Base-by-base conservation (phyloP, 2,888 invertebrate species). In the Caenorhabditis panamensis region DNA sequence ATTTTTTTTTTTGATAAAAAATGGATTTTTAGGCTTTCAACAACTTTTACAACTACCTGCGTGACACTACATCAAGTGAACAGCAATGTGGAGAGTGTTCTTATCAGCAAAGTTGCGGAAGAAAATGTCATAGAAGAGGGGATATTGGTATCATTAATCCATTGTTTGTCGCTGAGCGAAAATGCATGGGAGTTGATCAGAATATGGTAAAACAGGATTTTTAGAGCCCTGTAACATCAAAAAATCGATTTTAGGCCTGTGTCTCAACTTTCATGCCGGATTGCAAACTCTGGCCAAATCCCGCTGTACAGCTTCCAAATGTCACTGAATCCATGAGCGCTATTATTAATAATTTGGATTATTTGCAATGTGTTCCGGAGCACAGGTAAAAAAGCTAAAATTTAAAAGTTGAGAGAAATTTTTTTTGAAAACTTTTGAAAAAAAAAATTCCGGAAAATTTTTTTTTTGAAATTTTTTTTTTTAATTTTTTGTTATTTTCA, bases 241-340 rank as follows among this genome's bases (percentile, higher is more conserved):
- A 4, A 26, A 24, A 31, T 31, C n/a, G 26, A 41, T 24, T 37
- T 41, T 49, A 79, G 69, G 87, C 89, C 2, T 90, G 89, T 47
- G 88, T 86, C 20, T 89, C 88, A 16, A 83, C 82, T 11, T 86
- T 75, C 66, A 62, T 72, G 66, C 79, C 69, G 2, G 80, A 83
- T 56, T 90, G 90, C 81, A 87, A 85, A 56, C 71, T 90, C 13
- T 90, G 90, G 90, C 90, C 90, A 16, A 90, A 90, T 63, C 82
- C 84, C 20, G 44, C 66, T 22, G 75, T 89, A 31, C 61, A 79
- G 9, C 76, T 89, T 51, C 90, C 90, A 13, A 90, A 90, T 75
- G 90, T 90, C 36, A 90, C 89, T 13, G 87, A 87, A 22, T 82
- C 84, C 13, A 88, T 90, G 88, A 83, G 82, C 26, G 79, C 79